Base-by-base conservation (phyloP, 2,888 invertebrate species). In the Drosophila koepferae region DNA sequence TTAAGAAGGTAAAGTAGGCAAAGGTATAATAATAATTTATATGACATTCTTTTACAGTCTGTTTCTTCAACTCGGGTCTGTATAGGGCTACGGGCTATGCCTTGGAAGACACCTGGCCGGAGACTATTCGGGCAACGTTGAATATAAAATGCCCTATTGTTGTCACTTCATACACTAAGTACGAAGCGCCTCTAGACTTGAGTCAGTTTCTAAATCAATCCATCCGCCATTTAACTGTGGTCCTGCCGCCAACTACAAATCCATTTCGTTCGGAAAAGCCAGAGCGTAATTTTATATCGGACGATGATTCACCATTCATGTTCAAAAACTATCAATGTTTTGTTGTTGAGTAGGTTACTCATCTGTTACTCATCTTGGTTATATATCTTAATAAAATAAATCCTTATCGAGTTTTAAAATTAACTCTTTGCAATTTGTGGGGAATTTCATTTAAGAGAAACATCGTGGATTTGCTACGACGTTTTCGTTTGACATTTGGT, bases 231-330 rank as follows among this genome's bases (percentile, higher is more conserved):
- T 90, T 94, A 34, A 93, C 94, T 48, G 90, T 95, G 0, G 85
- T 95, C 10, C 88, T 94, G 0, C 94, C 94, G 10, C 95, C 95
- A 0, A 93, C 93, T 16, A 92, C 92, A 41, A 96, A 96, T 92
- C 95, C 95, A 0, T 96, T 95, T 81, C 94, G 95, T 0, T 96
- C 96, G 49, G 94, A 95, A 0, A 94, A 96, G 73, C 96, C 96
- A 0, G 96, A 96, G 79, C 94, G 96, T 55, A 96, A 96, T 87
- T 96, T 96, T 76, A 95, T 96, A 16, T 95, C 96, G 8, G 96
- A 96, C 82, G 95, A 96, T 72, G 94, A 95, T 53, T 94, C 94
- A 54, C 96, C 96, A 0, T 92, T 96, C 66, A 94, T 96, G 87
- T 96, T 96, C 86, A 96, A 96, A 90, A 96, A 96, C 92, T 95